Evolutionary conservation across 2,888 invertebrate species (phyloP).

Genomic region (Acrocyrtus sp.): DNA sequence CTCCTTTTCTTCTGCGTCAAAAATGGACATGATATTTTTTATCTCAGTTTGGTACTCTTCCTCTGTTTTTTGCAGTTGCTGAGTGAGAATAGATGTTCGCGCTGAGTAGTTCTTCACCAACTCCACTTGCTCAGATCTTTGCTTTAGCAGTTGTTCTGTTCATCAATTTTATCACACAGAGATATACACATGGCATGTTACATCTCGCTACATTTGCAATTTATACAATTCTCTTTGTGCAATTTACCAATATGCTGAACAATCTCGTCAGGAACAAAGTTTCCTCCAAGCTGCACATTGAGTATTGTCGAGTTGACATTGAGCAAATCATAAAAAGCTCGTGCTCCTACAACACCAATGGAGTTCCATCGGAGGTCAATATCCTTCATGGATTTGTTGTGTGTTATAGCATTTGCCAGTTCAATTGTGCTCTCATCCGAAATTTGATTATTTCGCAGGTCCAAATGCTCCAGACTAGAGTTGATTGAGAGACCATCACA

Average conservation of each 20-base stretch:
- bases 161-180: too few relatives aligned
- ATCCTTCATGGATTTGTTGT: conserved; percentile 65
- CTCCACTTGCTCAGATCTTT: conserved; percentile 54
- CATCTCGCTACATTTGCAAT: not conserved
- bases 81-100: conserved; percentile 62
- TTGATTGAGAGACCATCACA: conserved; percentile 66
- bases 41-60: conserved; percentile 60
- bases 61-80: conserved; percentile 61
- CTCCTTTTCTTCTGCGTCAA: conserved; percentile 59
- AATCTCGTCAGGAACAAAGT: conserved; percentile 66
- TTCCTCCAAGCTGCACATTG: conserved; percentile 66
- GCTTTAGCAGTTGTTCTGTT: conserved; percentile 55
- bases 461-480: conserved; percentile 65
- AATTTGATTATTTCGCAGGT: conserved; percentile 67
- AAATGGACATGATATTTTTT: conserved; percentile 55
- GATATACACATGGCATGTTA: not conserved
- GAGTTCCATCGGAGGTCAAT: conserved; percentile 67
- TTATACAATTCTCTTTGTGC: not conserved
- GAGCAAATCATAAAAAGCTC: conserved; percentile 65
- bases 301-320: conserved; percentile 64
- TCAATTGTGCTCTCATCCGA: conserved; percentile 65
- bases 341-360: conserved; percentile 66
- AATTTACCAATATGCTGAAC: conserved; percentile 64
- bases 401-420: conserved; percentile 64
- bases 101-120: conserved; percentile 59